These are phyloP conservation scores for Onchidella celtica DNA, from an alignment of 2,888 invertebrate species.

Conservation along the genomic window DNA sequence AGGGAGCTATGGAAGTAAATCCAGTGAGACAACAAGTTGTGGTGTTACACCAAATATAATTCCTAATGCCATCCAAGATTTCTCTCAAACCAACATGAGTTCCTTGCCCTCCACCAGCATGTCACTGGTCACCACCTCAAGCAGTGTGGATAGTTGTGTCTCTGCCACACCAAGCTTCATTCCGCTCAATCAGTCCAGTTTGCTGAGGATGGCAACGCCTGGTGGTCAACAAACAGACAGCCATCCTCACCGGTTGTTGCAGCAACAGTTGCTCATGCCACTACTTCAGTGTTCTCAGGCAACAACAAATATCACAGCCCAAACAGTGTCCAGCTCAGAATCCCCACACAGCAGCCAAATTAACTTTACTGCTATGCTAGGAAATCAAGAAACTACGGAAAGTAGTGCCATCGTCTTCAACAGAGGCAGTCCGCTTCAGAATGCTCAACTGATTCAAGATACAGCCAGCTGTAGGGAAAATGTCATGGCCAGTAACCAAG, in stretches of 20 bases:
- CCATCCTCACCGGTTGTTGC: too few species aligned
- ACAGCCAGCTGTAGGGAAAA: neutral
- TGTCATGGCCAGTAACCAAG: neutral
- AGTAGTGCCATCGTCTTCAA: neutral
- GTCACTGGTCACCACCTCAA: too few species aligned
- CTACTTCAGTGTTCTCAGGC: neutral
- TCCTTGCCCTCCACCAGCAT: too few species aligned
- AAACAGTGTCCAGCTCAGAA: neutral
- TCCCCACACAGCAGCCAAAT: neutral
- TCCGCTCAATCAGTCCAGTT: too few species aligned
- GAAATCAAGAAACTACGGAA: neutral
- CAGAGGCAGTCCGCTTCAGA: neutral
- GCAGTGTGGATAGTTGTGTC: too few species aligned
- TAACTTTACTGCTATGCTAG: neutral
- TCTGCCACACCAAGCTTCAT: too few species aligned
- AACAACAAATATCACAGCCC: neutral
- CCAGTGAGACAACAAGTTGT: too few species aligned
- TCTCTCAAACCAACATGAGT: too few species aligned
- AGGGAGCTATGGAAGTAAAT: neutral
- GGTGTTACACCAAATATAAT: too few species aligned
- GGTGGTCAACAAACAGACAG: too few species aligned
- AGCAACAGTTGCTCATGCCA: constrained; percentile 19
- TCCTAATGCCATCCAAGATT: too few species aligned
- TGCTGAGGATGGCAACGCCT: too few species aligned
- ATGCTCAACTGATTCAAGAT: neutral